These are phyloP conservation scores for Holcopasites calliopsidis DNA, from an alignment of 1,140 invertebrate species.

Conservation along the genomic window DNA sequence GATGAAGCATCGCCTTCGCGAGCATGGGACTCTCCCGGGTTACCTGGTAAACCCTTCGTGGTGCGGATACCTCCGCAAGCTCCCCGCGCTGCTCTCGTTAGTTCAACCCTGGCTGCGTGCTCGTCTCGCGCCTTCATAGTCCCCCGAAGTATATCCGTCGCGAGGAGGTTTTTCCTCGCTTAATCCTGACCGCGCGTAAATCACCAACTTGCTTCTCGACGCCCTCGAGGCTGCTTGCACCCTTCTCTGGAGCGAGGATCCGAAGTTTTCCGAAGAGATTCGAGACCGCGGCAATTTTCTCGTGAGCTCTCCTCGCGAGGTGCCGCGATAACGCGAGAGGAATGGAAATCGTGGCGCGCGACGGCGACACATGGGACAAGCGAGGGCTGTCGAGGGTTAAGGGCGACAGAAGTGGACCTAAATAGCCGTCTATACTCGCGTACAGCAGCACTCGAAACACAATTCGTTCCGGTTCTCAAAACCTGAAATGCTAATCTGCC, in stretches of 20 bases:
- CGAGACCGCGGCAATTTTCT: background rate
- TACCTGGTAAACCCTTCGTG: conserved; percentile 13
- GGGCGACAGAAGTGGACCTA: conserved; percentile 12
- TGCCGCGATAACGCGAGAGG: too few relatives aligned
- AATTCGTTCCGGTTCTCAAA: conserved; percentile 62
- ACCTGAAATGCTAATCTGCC: conserved; percentile 67
- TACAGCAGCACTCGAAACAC: conserved; percentile 58
- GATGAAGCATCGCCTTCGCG: background rate
- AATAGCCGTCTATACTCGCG: conserved; percentile 33
- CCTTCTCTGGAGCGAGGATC: conserved; percentile 24
- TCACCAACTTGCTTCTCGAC: conserved; percentile 61
- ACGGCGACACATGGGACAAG: conserved; percentile 16
- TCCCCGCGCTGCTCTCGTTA: conserved; percentile 12
- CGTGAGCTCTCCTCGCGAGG: too few relatives aligned
- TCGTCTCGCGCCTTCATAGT: conserved; percentile 32
- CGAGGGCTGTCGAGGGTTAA: conserved; percentile 20
- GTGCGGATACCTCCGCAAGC: conserved; percentile 20
- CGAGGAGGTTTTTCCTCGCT: conserved; percentile 25
- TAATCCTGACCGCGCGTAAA: conserved; percentile 62
- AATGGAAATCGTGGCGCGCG: too few relatives aligned
- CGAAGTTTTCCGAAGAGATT: conserved; percentile 46
- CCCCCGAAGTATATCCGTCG: conserved; percentile 33
- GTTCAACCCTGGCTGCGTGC: background rate
- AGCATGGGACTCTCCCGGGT: background rate
- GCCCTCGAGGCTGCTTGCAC: conserved; percentile 44